Base-by-base conservation (phyloP, 1,140 invertebrate species). In the Oreohelix idahoensis region DNA sequence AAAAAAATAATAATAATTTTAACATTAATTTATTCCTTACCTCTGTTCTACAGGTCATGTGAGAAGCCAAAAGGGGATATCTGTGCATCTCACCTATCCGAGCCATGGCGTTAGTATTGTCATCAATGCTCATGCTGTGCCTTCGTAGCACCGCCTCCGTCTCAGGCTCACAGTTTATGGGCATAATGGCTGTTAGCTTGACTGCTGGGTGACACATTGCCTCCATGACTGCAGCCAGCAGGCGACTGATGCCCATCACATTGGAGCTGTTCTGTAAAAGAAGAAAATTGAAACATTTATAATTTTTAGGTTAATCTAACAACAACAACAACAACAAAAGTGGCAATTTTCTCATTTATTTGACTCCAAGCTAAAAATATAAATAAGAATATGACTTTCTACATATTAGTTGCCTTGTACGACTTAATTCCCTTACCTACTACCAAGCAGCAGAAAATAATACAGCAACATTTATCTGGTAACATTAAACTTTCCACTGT, bases 61-160 rank as follows among this genome's bases (percentile, higher is more conserved):
- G 96, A 87, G 96, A 95, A 0, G 96, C 96, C 0, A 97, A 92
- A 79, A 97, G 94, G 0, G 96, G 96, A 93, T 96, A 97, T 87
- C 94, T 94, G 92, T 96, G 95, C 5, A 94, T 92, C 88, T 96
- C 96, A 0, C 94, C 94, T 0, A 95, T 70, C n/a, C 89, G 76
- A 1, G 89, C 90, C 53, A 89, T 86, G 82, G 89, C 91, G 86
- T 90, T 89, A n/a, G 90, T 92, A 85, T 92, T 92, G 84, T 95
- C 87, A 94, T 96, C 92, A 84, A 90, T 89, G 69, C 90, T 86
- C 76, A 90, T 86, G 29, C 88, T 90, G 83, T 91, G 90, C 73
- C 88, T 80, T n/a, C 89, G 83, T 32, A 92, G 88, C 38, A 92
- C 88, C 79, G 90, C 89, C 83, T 92, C 90, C 84, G 93, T 93